Conservation (phyloP, 2,888 invertebrate genomes). For the Phyto melanocephala region DNA sequence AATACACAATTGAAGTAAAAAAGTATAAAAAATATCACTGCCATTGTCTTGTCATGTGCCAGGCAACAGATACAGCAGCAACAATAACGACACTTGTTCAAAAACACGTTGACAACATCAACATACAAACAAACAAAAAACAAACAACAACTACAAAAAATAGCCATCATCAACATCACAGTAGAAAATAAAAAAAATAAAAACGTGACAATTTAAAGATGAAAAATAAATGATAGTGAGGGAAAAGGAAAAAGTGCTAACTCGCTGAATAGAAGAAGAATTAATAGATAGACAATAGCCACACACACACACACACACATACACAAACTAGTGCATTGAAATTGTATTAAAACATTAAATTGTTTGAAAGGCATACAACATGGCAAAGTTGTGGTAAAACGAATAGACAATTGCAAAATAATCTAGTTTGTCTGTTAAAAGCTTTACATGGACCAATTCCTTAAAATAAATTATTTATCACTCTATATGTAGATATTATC, state of each 20-base stretch:
- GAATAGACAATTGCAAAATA: no score
- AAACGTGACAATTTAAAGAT: constrained; percentile 54
- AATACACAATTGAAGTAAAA: background rate
- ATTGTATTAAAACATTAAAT: background rate
- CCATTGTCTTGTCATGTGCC: constrained; percentile 29
- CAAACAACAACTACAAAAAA: background rate
- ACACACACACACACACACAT: background rate
- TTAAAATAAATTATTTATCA: no score
- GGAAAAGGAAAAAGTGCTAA: background rate
- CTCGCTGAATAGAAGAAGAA: constrained; percentile 19
- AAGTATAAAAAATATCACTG: background rate
- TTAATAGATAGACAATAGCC: background rate
- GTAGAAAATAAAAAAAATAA: background rate
- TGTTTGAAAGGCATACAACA: background rate
- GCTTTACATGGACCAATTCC: no score
- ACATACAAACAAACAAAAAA: constrained; percentile 21
- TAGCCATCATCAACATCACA: background rate
- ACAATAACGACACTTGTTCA: background rate
- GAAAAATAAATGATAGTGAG: constrained; percentile 44
- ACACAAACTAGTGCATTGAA: background rate
- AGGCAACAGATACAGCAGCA: background rate
- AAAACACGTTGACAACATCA: constrained; percentile 40
- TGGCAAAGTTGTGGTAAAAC: no score
- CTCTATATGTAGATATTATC: no score
- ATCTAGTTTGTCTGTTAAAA: no score